Base-by-base conservation (phyloP, 2,888 invertebrate species). In the Torymus texanus region DNA sequence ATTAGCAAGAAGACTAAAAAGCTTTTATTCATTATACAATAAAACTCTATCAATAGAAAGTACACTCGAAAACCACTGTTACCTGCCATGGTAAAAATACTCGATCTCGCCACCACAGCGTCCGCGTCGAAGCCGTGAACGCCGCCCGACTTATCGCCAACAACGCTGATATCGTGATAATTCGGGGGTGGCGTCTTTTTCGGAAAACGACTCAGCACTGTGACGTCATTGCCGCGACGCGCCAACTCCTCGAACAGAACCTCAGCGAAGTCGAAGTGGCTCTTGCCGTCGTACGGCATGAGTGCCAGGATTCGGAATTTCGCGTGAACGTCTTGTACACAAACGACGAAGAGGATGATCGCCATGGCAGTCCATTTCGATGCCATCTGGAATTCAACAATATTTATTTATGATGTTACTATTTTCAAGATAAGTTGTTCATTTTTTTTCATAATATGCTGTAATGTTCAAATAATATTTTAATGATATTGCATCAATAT, bases 251-350 rank as follows among this genome's bases (percentile, higher is more conserved):
- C 91, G 63, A 95, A 85, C 73, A 94, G 91, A 0, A 93, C 92
- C 85, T 92, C 91, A 84, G 93, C 94, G 21, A 94, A 93, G 50
- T 93, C 91, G 84, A 94, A 94, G 87, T 95, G 95, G 78, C 95
- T 95, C 83, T 93, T 94, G 1, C 94, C 94, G 5, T 92, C 91
- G 83, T 94, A 93, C 0, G 93, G 93, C 86, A 94, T 94, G 78
- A 94, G 88, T 18, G 92, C 94, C 53, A 95, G 90, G 83, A 95
- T 93, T 67, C 92, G 92, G 12, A 82, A 59, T 16, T 82, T 83
- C 55, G 55, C 66, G 21, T 74, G 2, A 0, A 18, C 62, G 58
- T 18, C 51, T 51, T 58, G 29, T 5, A 29, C 14, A 50, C 29
- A n/a, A 2, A 21, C 50, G 10, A 2, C 11, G 16, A 61, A 62